These are phyloP conservation scores for Aldabrachelys gigantea DNA, from an alignment of 2,113 vertebrate genomes.

Conservation along the genomic window DNA sequence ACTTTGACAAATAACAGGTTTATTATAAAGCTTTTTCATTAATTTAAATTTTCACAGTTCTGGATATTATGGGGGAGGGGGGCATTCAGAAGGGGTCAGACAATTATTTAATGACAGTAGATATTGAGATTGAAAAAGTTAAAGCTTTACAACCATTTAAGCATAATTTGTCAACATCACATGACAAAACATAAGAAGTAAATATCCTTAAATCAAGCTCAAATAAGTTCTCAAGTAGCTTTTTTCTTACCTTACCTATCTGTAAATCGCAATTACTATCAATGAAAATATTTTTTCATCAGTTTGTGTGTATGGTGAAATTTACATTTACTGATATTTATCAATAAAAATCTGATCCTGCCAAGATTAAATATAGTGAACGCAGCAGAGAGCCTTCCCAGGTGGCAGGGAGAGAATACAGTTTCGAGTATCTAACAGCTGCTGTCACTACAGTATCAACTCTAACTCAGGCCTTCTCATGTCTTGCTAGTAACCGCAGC, in stretches of 20 bases:
- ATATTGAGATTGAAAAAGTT: not conserved
- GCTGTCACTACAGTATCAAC: conserved; percentile 30
- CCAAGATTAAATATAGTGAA: not conserved
- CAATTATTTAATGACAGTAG: not conserved
- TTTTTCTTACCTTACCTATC: not conserved
- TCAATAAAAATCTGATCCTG: not conserved
- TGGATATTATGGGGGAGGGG: not conserved
- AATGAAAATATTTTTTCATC: not conserved
- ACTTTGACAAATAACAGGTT: not conserved
- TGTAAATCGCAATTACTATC: not conserved
- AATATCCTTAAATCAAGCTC: not conserved
- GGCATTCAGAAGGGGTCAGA: not conserved
- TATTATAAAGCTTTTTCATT: not conserved
- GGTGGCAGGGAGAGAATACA: conserved; percentile 20
- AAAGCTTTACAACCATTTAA: not conserved
- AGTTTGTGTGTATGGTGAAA: not conserved
- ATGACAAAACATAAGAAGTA: not conserved
- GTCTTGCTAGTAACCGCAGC: not conserved
- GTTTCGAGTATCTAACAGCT: conserved; percentile 37
- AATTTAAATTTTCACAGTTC: not conserved
- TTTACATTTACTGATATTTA: not conserved
- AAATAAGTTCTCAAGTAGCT: not conserved
- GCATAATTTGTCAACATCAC: not conserved
- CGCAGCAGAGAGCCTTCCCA: conserved; percentile 23
- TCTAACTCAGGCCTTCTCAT: conserved; percentile 21